Evolutionary conservation across 2,888 invertebrate genomes (phyloP), one percentile per base, ranked within the genome.

Genomic region (Boloria euphrosyne): DNA sequence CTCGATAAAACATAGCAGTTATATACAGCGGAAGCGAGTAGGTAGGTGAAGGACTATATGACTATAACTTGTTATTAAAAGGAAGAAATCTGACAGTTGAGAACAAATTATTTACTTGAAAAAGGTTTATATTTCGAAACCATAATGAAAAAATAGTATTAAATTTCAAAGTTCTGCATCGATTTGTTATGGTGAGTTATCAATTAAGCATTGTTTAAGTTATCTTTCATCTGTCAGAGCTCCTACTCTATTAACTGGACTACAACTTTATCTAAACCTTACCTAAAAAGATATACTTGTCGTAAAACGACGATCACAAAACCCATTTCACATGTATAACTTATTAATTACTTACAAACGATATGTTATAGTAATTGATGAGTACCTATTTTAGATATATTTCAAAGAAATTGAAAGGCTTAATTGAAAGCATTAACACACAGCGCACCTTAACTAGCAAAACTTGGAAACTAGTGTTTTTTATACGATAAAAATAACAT

Each of bases 351-450:
- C 67, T 73, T 75, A 77, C 66, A 82, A 90, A 84, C 82, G 85
- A 89, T 90, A 89, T 89, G 86, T 85, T 70, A 80, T 79, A 82
- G 73, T 87, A 87, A 88, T 88, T 89, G 84, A 87, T 87, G 87
- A 88, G 85, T 89, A 86, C 22, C 3, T 22, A 22, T 22, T n/a
- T 84, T 78, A 81, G 71, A 75, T 78, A 75, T 82, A 82, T 73
- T 78, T 82, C 78, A 83, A 82, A 79, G 68, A 75, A 80, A 78
- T 75, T 75, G 70, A 72, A 75, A 82, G 81, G 77, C 78, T 65
- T 67, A 68, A 73, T 74, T 77, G 69, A 80, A 87, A 90, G 87
- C 87, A 72, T 80, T 82, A 83, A 89, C 87, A 89, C 84, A 86
- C 86, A 88, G 80, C 86, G 74, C 78, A 77, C 78, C 87, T 85